Percentiles rank a stretch among this genome's conserved stretches.
Conservation (phyloP, 2,888 invertebrate genomes). For the Eurytoma adleriae region DNA sequence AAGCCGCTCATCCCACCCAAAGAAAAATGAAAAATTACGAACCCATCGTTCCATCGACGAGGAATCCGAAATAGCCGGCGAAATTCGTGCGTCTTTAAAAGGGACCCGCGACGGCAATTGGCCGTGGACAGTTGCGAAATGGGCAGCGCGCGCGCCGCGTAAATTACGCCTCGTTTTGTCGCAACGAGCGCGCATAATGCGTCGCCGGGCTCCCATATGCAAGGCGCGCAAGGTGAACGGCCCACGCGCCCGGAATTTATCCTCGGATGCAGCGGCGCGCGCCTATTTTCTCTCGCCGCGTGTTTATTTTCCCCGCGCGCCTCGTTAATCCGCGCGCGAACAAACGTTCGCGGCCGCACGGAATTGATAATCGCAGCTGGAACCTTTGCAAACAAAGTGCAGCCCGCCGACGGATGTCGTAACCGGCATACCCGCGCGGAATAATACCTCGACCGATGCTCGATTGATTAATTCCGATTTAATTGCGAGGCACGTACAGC, state of each 20-base stretch:
- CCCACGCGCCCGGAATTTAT: constrained; percentile 8
- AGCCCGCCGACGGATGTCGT: too few relatives aligned
- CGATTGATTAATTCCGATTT: too few relatives aligned
- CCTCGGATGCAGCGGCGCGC: neutral
- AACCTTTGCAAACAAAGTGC: too few relatives aligned
- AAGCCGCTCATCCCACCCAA: too few relatives aligned
- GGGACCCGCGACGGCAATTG: neutral
- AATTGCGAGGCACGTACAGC: too few relatives aligned
- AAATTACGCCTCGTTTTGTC: constrained; percentile 23
- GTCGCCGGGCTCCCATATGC: neutral
- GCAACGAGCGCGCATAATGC: constrained; percentile 21
- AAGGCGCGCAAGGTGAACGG: constrained; percentile 38
- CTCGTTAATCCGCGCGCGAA: neutral
- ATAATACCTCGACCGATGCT: too few relatives aligned
- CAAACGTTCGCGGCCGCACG: too few relatives aligned
- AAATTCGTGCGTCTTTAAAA: neutral
- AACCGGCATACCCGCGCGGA: too few relatives aligned
- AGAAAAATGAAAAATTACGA: too few relatives aligned
- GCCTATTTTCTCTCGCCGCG: neutral
- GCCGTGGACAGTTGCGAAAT: constrained; percentile 1
- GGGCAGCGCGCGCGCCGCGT: neutral
- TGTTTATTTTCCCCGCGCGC: too few relatives aligned
- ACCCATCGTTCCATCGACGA: neutral
- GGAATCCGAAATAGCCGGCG: neutral
- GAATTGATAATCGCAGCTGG: too few relatives aligned